Evolutionary conservation across 2,113 vertebrate genomes (phyloP).

Genomic region (Oncorhynchus kisutch): DNA sequence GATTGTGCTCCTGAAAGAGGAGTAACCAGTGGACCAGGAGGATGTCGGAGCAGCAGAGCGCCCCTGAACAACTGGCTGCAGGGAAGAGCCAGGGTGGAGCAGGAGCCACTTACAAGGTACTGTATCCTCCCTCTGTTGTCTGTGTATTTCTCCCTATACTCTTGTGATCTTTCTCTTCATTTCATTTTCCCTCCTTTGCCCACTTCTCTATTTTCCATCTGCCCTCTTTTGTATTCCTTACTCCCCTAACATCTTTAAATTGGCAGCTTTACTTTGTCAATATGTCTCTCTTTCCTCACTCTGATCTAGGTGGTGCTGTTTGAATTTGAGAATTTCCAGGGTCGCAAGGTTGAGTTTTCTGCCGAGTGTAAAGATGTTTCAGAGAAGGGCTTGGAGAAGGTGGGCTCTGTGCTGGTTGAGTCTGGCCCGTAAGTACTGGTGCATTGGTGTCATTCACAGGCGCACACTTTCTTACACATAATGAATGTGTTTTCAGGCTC

Average conservation of each 20-base stretch:
- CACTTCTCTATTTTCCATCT: too few species aligned
- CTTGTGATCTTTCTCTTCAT: too few species aligned
- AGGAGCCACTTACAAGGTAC: constrained; percentile 79
- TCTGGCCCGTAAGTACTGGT: constrained; percentile 70
- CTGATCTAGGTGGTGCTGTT: constrained; percentile 61
- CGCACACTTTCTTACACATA: neutral
- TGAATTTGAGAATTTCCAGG: constrained; percentile 90
- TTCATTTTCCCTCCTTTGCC: neutral
- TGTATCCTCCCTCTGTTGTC: neutral
- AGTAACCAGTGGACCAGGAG: constrained; percentile 60
- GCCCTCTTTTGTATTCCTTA: too few species aligned
- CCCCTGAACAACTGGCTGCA: constrained; percentile 80
- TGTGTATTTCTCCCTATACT: too few species aligned
- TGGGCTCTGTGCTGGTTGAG: constrained; percentile 87
- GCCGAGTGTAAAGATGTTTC: constrained; percentile 73
- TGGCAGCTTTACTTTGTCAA: too few species aligned
- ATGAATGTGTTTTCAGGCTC: neutral
- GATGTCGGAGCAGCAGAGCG: constrained; percentile 84
- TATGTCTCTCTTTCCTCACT: neutral
- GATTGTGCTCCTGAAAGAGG: constrained; percentile 34
- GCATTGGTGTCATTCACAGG: constrained; percentile 1
- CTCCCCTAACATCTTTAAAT: too few species aligned
- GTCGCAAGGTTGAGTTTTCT: constrained; percentile 67
- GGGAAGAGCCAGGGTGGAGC: constrained; percentile 82
- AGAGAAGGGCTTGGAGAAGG: constrained; percentile 85